Evolutionary conservation across 2,888 invertebrate species (phyloP), one percentile per base, ranked within the genome.

Genomic region (Leptinotarsa rubiginosa): DNA sequence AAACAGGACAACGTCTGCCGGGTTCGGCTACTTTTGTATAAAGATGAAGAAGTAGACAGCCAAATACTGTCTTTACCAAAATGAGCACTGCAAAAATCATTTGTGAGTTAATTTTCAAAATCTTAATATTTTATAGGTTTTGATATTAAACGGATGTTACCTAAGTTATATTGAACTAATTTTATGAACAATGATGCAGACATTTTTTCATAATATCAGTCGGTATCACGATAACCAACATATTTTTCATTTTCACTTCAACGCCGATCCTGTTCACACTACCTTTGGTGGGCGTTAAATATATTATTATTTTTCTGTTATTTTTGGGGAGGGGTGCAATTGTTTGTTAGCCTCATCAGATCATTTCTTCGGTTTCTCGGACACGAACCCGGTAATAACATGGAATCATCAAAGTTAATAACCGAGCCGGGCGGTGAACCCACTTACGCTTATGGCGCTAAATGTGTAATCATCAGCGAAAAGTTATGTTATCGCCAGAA

Each of bases 371-470:
- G 20, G 41, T 54, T 65, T 50, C 54, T 65, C 47, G 56, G 54
- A 22, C 70, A 54, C 70, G 65, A 70, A 62, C 41, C 12, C 1
- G 18, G 7, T 71, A 71, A 71, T 71, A 41, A 71, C 54, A 22
- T 52, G 47, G 54, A 54, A 65, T 71, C 52, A 65, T 18, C 50
- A 25, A 52, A 41, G 65, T 31, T 71, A 71, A 71, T 65, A 7
- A 54, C 54, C 65, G 64, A 65, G 41, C n/a, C 20, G 50, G 49
- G n/a, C 62, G 52, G 31, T 41, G 65, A 71, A 54, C 54, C n/a
- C 70, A 65, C 65, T 70, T 70, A 70, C 52, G 62, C n/a, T 47
- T 47, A 52, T 70, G 50, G 54, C 65, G 70, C 70, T 71, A 71
- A 71, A 71, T 71, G 50, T 71, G 70, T 71, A 65, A 71, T 71